Conservation (phyloP, 2,797 vertebrate genomes). For the Lophotriccus pileatus region DNA sequence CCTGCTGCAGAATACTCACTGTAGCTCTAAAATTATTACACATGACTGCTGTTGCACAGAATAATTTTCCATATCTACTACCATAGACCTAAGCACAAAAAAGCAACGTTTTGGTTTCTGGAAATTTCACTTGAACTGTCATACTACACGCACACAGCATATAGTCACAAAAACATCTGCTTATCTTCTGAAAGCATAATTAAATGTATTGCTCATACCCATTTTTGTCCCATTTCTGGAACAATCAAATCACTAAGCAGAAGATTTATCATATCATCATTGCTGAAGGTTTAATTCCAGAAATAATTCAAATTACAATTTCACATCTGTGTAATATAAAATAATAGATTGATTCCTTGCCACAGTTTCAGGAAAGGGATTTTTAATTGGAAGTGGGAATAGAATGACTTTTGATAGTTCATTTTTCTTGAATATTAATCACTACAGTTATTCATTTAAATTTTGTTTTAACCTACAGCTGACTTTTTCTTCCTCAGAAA, state of each 20-base stretch:
- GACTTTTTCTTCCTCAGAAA: not conserved
- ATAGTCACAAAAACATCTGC: not conserved
- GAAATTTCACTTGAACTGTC: not conserved
- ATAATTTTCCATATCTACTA: not conserved
- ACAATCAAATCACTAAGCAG: not conserved
- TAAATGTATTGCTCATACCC: not conserved
- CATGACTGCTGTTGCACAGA: not conserved
- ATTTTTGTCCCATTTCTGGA: not conserved
- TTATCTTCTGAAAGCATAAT: not conserved
- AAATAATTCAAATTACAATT: conserved; percentile 5
- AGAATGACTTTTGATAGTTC: not conserved
- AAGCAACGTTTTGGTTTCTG: not conserved
- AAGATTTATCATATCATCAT: not conserved
- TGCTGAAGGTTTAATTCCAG: not conserved
- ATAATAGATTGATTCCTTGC: not conserved
- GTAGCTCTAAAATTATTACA: not conserved
- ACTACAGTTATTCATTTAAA: not conserved
- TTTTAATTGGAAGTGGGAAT: conserved; percentile 6
- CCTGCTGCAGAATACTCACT: not conserved
- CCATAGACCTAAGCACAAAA: not conserved
- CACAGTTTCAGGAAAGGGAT: not conserved
- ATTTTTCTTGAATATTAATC: not conserved
- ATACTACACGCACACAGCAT: not conserved
- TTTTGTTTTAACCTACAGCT: not conserved
- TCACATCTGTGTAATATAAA: not conserved